These are phyloP conservation scores for Petroica traversi DNA, from an alignment of 2,113 vertebrate species.

Conservation along the genomic window DNA sequence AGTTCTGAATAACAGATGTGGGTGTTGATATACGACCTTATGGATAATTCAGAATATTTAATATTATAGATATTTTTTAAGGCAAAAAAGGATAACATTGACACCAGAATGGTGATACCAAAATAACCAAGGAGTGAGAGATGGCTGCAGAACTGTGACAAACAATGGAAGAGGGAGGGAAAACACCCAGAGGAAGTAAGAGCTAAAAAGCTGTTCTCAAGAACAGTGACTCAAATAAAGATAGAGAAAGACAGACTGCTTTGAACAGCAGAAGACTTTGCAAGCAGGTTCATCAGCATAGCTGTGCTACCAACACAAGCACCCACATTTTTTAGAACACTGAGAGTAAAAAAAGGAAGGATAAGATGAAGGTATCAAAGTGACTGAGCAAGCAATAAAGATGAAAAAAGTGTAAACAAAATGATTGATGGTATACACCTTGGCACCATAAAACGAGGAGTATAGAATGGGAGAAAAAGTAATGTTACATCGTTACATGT, in stretches of 20 bases:
- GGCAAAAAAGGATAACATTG: not conserved
- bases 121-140: not conserved
- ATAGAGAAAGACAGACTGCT: not conserved
- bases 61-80: not conserved
- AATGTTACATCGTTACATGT: too few species aligned
- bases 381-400: not conserved
- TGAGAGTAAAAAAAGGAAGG: not conserved
- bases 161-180: not conserved
- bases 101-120: not conserved
- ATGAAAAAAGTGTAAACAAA: not conserved
- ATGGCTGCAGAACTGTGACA: not conserved
- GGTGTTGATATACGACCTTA: not conserved
- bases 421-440: not conserved
- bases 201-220: not conserved
- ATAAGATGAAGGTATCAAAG: not conserved
- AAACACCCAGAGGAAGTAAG: not conserved
- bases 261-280: not conserved
- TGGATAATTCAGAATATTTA: not conserved
- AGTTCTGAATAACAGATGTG: not conserved
- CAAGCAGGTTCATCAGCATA: not conserved
- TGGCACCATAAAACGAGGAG: not conserved
- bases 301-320: not conserved
- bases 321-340: not conserved
- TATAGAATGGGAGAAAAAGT: not conserved
- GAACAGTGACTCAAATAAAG: not conserved